A percentile compares a stretch with the other conserved stretches of the same genome.
phyloP scores from a whole-genome alignment of 2,888 invertebrate species.

The Scaptomyza flava region DNA sequence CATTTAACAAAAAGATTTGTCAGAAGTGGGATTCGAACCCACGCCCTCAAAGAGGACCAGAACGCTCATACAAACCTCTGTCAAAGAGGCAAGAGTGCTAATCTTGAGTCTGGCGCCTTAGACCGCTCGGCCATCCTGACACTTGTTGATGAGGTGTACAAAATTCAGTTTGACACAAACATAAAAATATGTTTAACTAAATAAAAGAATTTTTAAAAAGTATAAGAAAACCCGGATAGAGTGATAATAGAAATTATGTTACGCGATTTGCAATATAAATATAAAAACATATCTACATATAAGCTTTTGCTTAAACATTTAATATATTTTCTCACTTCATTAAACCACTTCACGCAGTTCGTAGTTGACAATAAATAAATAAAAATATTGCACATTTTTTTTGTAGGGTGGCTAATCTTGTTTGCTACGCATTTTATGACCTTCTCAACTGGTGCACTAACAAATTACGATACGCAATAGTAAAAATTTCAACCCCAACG shows the following conservation, averaged over 20 bases:
- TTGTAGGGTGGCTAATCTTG: neutral
- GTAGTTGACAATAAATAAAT: too few species aligned
- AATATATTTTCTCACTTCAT: too few species aligned
- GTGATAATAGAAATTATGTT: too few species aligned
- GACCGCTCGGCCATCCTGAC: conserved; percentile 84
- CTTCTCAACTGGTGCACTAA: neutral
- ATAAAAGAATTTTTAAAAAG: neutral
- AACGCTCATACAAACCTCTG: conserved; percentile 2
- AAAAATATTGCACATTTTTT: neutral
- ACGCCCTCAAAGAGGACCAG: conserved; percentile 5
- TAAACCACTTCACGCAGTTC: too few species aligned
- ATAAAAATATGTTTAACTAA: neutral
- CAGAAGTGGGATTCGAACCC: conserved; percentile 6
- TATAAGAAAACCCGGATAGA: neutral
- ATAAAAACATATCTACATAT: too few species aligned
- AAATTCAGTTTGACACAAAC: neutral
- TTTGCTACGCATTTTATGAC: conserved; percentile 30
- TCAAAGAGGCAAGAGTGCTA: neutral
- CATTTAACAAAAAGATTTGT: neutral
- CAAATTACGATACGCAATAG: conserved; percentile 43
- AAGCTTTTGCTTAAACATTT: too few species aligned
- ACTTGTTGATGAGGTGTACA: conserved; percentile 12
- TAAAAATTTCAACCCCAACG: conserved; percentile 23
- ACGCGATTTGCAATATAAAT: too few species aligned
- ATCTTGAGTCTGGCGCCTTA: conserved; percentile 84